Evolutionary conservation across 2,797 vertebrate genomes (phyloP).

Genomic region (Discoglossus pictus): DNA sequence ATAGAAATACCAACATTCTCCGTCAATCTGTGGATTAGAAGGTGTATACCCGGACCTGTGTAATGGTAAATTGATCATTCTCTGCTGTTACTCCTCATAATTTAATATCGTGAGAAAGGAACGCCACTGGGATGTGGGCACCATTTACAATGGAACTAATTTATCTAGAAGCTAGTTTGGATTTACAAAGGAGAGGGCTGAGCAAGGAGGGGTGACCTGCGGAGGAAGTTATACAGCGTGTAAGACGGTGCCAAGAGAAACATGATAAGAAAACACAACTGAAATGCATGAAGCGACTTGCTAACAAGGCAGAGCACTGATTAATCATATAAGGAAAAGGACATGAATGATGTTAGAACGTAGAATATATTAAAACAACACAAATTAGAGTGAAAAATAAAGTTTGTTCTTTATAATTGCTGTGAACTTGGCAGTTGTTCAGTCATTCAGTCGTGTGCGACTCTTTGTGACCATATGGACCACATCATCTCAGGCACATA

Average conservation of each 20-base stretch:
- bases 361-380: too few relatives aligned
- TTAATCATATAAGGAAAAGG: too few relatives aligned
- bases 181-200: slow-evolving; percentile 33
- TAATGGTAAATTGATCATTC: slow-evolving; percentile 40
- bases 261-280: not conserved
- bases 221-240: slow-evolving; percentile 16
- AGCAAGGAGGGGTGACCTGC: slow-evolving; percentile 9
- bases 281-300: not conserved
- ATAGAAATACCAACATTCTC: slow-evolving; percentile 19
- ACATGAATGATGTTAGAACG: too few relatives aligned
- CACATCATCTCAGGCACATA: too few relatives aligned
- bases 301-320: not conserved
- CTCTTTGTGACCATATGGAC: too few relatives aligned
- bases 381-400: too few relatives aligned
- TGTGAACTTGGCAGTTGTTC: too few relatives aligned
- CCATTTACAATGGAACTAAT: slow-evolving; percentile 37
- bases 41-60: slow-evolving; percentile 19
- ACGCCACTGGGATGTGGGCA: not conserved
- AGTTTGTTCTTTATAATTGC: too few relatives aligned
- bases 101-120: slow-evolving; percentile 52
- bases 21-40: slow-evolving; percentile 39
- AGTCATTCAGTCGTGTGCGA: too few relatives aligned
- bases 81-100: slow-evolving; percentile 42
- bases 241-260: slow-evolving; percentile 20
- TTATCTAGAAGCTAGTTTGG: slow-evolving; percentile 34